Base-by-base conservation (phyloP, 2,888 invertebrate genomes). In the Malachius bipustulatus region DNA sequence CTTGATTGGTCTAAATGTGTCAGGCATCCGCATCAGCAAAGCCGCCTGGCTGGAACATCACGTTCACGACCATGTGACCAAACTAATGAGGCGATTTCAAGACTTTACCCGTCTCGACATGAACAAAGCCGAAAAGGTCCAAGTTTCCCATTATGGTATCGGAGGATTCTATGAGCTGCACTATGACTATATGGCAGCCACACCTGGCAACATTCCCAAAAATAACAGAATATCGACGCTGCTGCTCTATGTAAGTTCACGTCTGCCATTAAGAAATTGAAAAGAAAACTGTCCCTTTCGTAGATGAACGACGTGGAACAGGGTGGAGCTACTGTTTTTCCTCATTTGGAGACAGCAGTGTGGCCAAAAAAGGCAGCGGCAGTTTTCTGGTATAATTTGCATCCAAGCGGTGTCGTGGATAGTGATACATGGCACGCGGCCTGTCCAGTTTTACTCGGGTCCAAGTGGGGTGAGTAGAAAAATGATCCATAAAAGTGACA, bases 351-450 rank as follows among this genome's bases (percentile, higher is more conserved):
- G 6, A 11, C 11, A n/a, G 6, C 4, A 9, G 4, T 28, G 11
- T 4, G 6, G 8, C 29, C 29, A 4, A 28, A n/a, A n/a, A 28
- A 28, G 11, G 29, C 9, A 9, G 6, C 29, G 4, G 29, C 29
- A 28, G 29, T 28, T 11, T 11, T 28, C 6, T 28, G 29, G 29
- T 28, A 28, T 11, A 28, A 28, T n/a, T 11, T 28, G 6, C 29
- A 28, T 28, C 6, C 8, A 6, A 11, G 10, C 29, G 29, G 29
- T 6, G 11, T 9, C 6, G 9, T 4, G 8, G 29, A 28, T 11
- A 9, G 4, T 4, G 10, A n/a, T 6, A 28, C 29, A n/a, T 28
- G 4, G 8, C 29, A 28, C 11, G 29, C 29, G 8, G 4, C 9
- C 6, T 28, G 29, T n/a, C 29, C 29, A 28, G 10, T n/a, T n/a